Base-by-base conservation (phyloP, 2,113 vertebrate genomes). In the Amblyopsis rosae region DNA sequence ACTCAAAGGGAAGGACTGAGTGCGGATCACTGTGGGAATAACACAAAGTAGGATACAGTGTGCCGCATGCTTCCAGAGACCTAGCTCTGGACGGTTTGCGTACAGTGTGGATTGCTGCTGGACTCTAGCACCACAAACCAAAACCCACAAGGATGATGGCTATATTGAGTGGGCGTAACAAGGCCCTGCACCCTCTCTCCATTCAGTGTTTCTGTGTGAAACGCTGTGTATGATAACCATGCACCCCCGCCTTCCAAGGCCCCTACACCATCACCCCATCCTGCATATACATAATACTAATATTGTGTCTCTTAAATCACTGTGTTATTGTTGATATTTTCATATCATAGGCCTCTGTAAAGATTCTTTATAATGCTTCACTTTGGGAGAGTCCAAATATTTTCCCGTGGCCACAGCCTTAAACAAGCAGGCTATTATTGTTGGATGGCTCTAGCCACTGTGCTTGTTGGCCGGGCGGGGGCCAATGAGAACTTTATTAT, bases 351-450 rank as follows among this genome's bases (percentile, higher is more conserved):
- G 72, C 73, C 83, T 67, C 81, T 35, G 79, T 83, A 83, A 90
- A 85, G 72, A 85, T 82, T 92, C 86, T 91, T 92, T 90, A 82
- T 74, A 91, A 88, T 90, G 86, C 78, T 86, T 91, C 79, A 88
- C 84, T 89, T 91, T 88, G 69, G 84, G 76, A 87, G 82, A 91
- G 82, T 90, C 85, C 80, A 91, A 93, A 93, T 92, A 93, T 92
- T 90, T 90, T 85, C 76, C 71, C 76, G 84, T 81, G 85, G 88
- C 86, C 77, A 70, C 73, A 82, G 86, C 82, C 83, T 92, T 90
- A 73, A 91, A 89, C 86, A 92, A 92, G 90, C 91, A 84, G 76
- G 54, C 3, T 90, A 75, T 90, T 92, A 86, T 92, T 89, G 84
- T 92, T 90, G 82, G 89, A 90, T 68, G 76, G 65, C 83, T 72